Evolutionary conservation across 2,888 invertebrate species (phyloP).

Genomic region (Heliconius cydno): DNA sequence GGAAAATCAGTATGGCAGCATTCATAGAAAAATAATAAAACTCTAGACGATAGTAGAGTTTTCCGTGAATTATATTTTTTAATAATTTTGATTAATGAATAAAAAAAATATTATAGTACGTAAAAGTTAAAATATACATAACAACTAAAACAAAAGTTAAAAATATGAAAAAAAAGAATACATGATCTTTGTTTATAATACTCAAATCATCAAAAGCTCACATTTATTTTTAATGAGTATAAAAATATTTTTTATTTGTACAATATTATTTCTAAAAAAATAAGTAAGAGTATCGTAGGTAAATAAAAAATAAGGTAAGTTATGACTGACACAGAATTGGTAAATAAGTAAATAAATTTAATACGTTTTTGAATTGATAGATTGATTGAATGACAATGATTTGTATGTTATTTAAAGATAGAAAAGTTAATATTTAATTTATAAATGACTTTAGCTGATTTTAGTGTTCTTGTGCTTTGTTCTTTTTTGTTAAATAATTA

Average conservation of each 20-base stretch:
- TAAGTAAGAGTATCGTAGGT: background rate
- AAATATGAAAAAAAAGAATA: background rate
- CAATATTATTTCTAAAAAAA: background rate
- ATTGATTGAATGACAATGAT: background rate
- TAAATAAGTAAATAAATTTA: background rate
- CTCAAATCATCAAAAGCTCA: background rate
- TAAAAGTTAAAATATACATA: background rate
- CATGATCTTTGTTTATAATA: background rate
- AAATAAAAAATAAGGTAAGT: no score
- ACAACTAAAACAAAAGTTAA: background rate
- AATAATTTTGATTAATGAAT: background rate
- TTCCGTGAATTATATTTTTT: background rate
- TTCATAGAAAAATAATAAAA: constrained; percentile 31
- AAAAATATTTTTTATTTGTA: background rate
- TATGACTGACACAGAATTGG: no score
- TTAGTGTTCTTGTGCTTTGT: background rate
- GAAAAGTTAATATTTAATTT: background rate
- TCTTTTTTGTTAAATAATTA: background rate
- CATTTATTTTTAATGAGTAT: background rate
- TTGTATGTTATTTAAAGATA: background rate
- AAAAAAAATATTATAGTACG: no score
- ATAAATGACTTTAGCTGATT: background rate
- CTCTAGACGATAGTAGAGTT: background rate
- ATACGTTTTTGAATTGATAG: background rate
- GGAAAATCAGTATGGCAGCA: constrained; percentile 48